These are phyloP conservation scores for Troides oblongomaculatus DNA, from an alignment of 2,888 invertebrate genomes.

Conservation along the genomic window DNA sequence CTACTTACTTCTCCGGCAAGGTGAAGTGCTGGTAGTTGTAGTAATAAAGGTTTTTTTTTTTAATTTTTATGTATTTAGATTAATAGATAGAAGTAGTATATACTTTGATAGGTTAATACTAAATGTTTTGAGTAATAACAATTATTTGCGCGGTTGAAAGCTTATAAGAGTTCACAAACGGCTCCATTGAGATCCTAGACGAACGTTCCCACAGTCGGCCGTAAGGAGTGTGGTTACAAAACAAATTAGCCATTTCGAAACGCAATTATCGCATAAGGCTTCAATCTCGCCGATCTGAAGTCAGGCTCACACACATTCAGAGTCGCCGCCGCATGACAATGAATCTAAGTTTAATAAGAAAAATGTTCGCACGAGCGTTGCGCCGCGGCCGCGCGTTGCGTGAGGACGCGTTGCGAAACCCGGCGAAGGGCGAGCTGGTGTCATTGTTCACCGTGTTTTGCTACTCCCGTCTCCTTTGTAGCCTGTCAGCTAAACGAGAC, in stretches of 20 bases:
- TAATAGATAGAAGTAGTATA: too few species aligned
- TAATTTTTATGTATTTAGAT: too few species aligned
- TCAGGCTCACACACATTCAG: conserved; percentile 18
- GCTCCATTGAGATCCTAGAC: conserved; percentile 13
- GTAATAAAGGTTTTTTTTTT: too few species aligned
- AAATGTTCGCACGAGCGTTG: conserved; percentile 65
- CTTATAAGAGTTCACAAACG: conserved; percentile 1
- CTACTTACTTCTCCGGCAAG: too few species aligned
- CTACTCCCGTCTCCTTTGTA: conserved; percentile 21
- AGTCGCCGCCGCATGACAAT: conserved; percentile 57
- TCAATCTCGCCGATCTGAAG: conserved; percentile 44
- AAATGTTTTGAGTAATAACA: neutral
- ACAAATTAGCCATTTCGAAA: conserved; percentile 51
- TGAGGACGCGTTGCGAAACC: conserved; percentile 57
- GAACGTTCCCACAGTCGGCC: conserved; percentile 32
- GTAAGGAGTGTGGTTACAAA: conserved; percentile 27
- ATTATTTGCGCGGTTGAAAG: neutral
- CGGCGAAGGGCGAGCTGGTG: conserved; percentile 46
- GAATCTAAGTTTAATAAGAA: conserved; percentile 60
- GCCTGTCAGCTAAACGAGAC: conserved; percentile 33
- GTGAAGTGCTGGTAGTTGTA: too few species aligned
- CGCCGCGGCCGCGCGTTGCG: conserved; percentile 47
- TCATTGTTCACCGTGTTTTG: conserved; percentile 41
- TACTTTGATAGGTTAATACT: neutral
- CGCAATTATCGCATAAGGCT: conserved; percentile 44